phyloP scores from a whole-genome alignment of 2,113 vertebrate genomes.

The Campylomormyrus numenius region DNA sequence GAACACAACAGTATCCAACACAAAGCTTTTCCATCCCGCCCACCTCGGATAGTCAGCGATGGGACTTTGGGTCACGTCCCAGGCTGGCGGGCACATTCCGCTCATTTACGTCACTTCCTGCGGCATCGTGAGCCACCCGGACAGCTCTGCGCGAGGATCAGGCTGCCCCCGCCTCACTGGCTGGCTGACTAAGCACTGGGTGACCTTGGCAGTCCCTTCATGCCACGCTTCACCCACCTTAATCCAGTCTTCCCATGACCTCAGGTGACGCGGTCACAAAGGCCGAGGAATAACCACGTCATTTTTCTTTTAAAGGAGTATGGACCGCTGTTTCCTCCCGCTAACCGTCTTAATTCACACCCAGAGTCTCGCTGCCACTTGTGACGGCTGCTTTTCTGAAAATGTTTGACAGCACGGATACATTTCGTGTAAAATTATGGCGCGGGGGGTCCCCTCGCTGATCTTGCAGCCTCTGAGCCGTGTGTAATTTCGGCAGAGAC shows the following conservation, averaged over 20 bases:
- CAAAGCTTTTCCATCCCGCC: not conserved
- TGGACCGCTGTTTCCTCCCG: not conserved
- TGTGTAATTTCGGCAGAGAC: not conserved
- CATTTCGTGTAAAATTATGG: not conserved
- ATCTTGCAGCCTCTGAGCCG: not conserved
- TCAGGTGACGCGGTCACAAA: constrained; percentile 12
- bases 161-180: constrained; percentile 36
- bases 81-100: not conserved
- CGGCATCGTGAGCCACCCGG: not conserved
- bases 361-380: not conserved
- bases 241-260: constrained; percentile 12
- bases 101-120: not conserved
- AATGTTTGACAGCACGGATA: not conserved
- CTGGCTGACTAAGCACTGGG: constrained; percentile 44
- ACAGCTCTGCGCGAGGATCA: constrained; percentile 24
- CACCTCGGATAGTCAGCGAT: not conserved
- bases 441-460: not conserved
- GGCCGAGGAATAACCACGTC: not conserved
- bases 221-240: constrained; percentile 38
- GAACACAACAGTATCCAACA: not conserved
- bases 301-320: not conserved
- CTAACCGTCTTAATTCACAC: not conserved
- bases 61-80: not conserved
- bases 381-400: not conserved
- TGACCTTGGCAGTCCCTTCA: constrained; percentile 46